Percentiles rank a stretch among this genome's conserved stretches.
These are phyloP conservation scores for Xylota segnis DNA, from an alignment of 2,888 invertebrate genomes.

Conservation along the genomic window DNA sequence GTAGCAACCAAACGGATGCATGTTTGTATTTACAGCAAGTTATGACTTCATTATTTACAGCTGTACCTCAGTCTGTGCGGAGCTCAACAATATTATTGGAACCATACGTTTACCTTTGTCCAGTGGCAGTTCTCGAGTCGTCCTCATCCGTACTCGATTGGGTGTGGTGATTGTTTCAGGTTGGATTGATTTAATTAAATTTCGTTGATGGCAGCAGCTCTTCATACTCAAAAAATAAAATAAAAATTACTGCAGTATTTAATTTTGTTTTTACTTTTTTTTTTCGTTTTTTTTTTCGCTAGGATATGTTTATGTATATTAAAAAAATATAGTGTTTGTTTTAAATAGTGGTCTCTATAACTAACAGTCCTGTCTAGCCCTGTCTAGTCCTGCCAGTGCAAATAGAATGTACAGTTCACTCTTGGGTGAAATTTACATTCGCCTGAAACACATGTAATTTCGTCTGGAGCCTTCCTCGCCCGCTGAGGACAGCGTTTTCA, in stretches of 20 bases:
- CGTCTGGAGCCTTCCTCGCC: too few species aligned
- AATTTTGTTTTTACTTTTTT: too few species aligned
- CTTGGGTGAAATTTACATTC: too few species aligned
- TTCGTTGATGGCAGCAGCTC: conserved; percentile 27
- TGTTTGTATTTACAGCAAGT: conserved; percentile 61
- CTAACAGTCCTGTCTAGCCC: too few species aligned
- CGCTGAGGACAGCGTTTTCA: too few species aligned
- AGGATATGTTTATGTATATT: not conserved
- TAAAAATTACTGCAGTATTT: not conserved
- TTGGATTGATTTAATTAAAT: conserved; percentile 58
- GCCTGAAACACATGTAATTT: too few species aligned
- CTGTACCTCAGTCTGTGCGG: conserved; percentile 25
- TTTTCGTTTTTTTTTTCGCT: not conserved
- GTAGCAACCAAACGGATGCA: conserved; percentile 34
- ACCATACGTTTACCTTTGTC: conserved; percentile 28
- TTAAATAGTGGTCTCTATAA: not conserved
- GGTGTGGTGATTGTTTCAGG: conserved; percentile 43
- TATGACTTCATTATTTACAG: conserved; percentile 67
- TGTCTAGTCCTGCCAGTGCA: too few species aligned
- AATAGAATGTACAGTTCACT: too few species aligned
- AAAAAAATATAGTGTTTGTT: not conserved
- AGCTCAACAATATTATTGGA: conserved; percentile 43
- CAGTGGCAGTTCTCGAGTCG: conserved; percentile 11
- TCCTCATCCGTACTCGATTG: conserved; percentile 20
- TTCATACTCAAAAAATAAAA: not conserved